Base-by-base conservation (phyloP, 1,140 invertebrate genomes). In the Drosophila lini region DNA sequence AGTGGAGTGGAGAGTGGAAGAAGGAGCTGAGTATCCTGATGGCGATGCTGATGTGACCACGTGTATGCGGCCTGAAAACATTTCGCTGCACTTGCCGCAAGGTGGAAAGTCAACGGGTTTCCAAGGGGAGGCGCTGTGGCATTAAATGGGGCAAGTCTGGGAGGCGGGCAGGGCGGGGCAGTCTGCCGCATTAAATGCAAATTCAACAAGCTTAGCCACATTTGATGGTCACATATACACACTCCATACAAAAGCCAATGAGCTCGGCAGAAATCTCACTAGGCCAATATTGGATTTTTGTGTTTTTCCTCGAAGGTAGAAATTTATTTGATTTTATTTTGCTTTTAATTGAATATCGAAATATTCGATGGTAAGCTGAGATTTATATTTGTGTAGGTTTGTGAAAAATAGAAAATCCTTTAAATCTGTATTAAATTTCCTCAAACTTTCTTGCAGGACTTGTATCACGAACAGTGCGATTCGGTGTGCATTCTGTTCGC, bases 401-500 rank as follows among this genome's bases (percentile, higher is more conserved):
- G 8, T 41, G n/a, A 1, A 5, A 9, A 25, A 25, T 25, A 9
- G 3, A 0, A 1, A 48, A 10, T 19, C 0, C 9, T 56, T 9
- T 2, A 3, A 31, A 34, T 16, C 8, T 22, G 13, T 44, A 8
- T 31, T 5, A 28, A 13, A 36, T 41, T 3, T 22, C 42, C 40
- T 59, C 50, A 9, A 16, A 42, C 55, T 74, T 60, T 25, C n/a
- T 31, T 52, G 5, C 93, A 98, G 97, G 98, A 99, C 92, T 94
- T 99, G 38, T 99, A 99, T 92, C 97, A 98, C 92, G 97, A 99
- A 90, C 97, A 98, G 92, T 99, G 98, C 93, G 97, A 97, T 73
- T 97, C 95, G 57, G 98, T 98, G 9, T 98, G 97, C 93, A 96
- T 99, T 36, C 96, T 99, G 94, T 99, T 99, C 91, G 98, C 98